Evolutionary conservation across 1,140 invertebrate species (phyloP).

Genomic region (Drosophila insularis): DNA sequence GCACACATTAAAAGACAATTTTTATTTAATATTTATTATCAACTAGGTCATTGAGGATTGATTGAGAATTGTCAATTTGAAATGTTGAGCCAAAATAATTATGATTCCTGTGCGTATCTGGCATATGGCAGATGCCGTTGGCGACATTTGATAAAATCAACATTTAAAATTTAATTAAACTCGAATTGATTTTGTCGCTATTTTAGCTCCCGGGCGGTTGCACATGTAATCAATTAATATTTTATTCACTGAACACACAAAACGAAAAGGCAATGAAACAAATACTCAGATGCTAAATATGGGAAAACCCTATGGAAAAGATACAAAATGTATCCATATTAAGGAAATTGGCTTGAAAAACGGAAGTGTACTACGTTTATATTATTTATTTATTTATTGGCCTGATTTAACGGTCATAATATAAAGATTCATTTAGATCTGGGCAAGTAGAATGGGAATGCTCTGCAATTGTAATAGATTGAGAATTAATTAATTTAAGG

Average conservation of each 20-base stretch:
- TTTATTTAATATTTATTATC: slow-evolving; percentile 18
- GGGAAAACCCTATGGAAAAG: not conserved
- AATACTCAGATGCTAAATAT: not conserved
- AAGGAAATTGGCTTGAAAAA: not conserved
- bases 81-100: not conserved
- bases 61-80: not conserved
- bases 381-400: too few relatives aligned
- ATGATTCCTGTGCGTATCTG: slow-evolving; percentile 4
- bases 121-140: slow-evolving; percentile 33
- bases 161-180: slow-evolving; percentile 61
- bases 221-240: slow-evolving; percentile 48
- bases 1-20: not conserved
- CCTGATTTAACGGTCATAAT: too few relatives aligned
- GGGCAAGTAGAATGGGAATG: too few relatives aligned
- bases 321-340: not conserved
- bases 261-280: slow-evolving; percentile 11
- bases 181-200: slow-evolving; percentile 45
- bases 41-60: not conserved
- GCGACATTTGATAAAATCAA: slow-evolving; percentile 51
- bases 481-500: not conserved
- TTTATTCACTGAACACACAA: slow-evolving; percentile 40
- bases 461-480: not conserved
- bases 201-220: slow-evolving; percentile 2
- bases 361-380: not conserved
- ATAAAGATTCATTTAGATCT: too few relatives aligned